Percentiles rank a stretch among this genome's conserved stretches.
phyloP scores from a whole-genome alignment of 2,888 invertebrate genomes.

The Phoenoteleia sp. region DNA sequence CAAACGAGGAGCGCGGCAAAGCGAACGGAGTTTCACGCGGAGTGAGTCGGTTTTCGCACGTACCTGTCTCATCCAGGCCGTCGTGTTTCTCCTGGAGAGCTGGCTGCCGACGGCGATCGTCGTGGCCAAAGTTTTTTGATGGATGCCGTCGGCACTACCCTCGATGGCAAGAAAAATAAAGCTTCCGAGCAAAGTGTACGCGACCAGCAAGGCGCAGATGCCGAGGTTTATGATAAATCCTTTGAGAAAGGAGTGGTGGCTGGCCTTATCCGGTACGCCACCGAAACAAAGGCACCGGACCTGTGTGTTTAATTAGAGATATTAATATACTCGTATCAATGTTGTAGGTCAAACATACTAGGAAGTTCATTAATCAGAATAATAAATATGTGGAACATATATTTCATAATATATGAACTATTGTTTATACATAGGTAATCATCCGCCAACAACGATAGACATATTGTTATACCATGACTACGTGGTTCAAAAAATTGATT shows the following conservation, averaged over 20 bases:
- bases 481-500: too few species aligned
- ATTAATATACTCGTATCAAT: too few species aligned
- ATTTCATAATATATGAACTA: too few species aligned
- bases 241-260: slow-evolving; percentile 89
- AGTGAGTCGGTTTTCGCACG: background rate
- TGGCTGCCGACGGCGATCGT: slow-evolving; percentile 83
- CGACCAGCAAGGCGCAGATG: slow-evolving; percentile 93
- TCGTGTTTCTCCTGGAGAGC: slow-evolving; percentile 81
- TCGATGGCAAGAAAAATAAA: slow-evolving; percentile 96
- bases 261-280: slow-evolving; percentile 85
- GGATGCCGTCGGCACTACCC: slow-evolving; percentile 88
- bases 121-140: slow-evolving; percentile 88
- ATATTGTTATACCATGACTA: too few species aligned
- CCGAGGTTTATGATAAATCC: slow-evolving; percentile 94
- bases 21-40: too few species aligned
- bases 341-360: too few species aligned
- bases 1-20: background rate
- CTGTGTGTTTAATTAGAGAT: slow-evolving; percentile 9
- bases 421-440: too few species aligned
- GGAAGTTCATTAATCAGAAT: too few species aligned
- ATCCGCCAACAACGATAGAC: too few species aligned
- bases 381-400: too few species aligned
- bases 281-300: slow-evolving; percentile 82
- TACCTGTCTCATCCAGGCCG: slow-evolving; percentile 85
- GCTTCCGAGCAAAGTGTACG: slow-evolving; percentile 93